phyloP scores from a whole-genome alignment of 2,797 vertebrate genomes.

The Todus mexicanus region DNA sequence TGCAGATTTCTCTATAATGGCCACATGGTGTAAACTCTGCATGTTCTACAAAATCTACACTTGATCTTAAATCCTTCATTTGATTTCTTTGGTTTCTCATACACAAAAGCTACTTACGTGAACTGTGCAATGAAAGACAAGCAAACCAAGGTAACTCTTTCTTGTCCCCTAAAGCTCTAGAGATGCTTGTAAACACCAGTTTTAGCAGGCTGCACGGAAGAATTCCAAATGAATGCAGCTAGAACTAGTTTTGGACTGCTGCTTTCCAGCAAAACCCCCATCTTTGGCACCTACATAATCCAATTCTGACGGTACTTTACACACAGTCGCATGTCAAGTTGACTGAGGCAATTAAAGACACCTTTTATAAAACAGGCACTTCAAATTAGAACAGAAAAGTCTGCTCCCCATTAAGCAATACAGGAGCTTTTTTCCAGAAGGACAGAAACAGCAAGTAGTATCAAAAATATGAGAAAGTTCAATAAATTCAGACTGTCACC shows the following conservation, averaged over 20 bases:
- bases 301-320: conserved; percentile 20
- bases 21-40: not conserved
- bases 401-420: not conserved
- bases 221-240: conserved; percentile 12
- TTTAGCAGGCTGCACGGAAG: not conserved
- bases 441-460: not conserved
- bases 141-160: not conserved
- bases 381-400: not conserved
- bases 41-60: not conserved
- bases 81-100: conserved; percentile 28
- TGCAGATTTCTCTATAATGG: not conserved
- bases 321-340: not conserved
- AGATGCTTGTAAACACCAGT: not conserved
- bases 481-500: not conserved
- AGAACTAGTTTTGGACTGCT: conserved; percentile 21
- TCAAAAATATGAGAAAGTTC: not conserved
- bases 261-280: not conserved
- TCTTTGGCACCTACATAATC: conserved; percentile 3
- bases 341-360: not conserved
- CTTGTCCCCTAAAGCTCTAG: not conserved
- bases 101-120: not conserved
- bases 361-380: conserved; percentile 12
- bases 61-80: not conserved
- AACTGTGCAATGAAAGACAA: not conserved
- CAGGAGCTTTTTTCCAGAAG: not conserved